A percentile compares a stretch with the other conserved stretches of the same genome.
Conservation (phyloP, 2,888 invertebrate species). For the Ornithoptera alexandrae region DNA sequence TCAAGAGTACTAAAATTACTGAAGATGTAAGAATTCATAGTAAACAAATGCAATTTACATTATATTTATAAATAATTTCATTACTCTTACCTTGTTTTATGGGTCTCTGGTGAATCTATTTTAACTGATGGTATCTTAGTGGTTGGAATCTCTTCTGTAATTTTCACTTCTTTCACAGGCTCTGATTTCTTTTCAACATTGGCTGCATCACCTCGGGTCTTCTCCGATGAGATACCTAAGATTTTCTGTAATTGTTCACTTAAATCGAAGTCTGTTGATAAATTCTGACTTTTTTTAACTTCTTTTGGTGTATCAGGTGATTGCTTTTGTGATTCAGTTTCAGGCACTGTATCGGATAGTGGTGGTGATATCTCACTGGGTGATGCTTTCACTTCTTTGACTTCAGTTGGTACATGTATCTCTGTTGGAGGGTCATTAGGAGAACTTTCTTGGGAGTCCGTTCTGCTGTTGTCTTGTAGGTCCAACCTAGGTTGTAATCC, state of each 20-base stretch:
- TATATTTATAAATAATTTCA: no score
- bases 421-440: constrained; percentile 73
- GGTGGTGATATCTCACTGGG: constrained; percentile 75
- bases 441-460: constrained; percentile 68
- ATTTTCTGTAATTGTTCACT: constrained; percentile 77
- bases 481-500: constrained; percentile 65
- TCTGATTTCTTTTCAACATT: constrained; percentile 63
- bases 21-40: no score
- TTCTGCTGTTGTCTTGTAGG: constrained; percentile 53
- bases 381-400: constrained; percentile 64
- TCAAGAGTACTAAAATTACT: no score
- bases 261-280: constrained; percentile 74
- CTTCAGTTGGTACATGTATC: constrained; percentile 63
- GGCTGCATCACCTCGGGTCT: constrained; percentile 56
- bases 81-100: constrained; percentile 58
- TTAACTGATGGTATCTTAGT: constrained; percentile 71
- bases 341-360: constrained; percentile 53
- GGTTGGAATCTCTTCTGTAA: constrained; percentile 54
- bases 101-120: constrained; percentile 73
- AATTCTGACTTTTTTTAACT: constrained; percentile 73
- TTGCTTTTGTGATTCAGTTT: constrained; percentile 65
- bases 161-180: constrained; percentile 64
- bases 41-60: no score
- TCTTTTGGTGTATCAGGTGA: constrained; percentile 72
- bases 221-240: constrained; percentile 72